phyloP scores from a whole-genome alignment of 2,113 vertebrate genomes.

The Cettia cetti region DNA sequence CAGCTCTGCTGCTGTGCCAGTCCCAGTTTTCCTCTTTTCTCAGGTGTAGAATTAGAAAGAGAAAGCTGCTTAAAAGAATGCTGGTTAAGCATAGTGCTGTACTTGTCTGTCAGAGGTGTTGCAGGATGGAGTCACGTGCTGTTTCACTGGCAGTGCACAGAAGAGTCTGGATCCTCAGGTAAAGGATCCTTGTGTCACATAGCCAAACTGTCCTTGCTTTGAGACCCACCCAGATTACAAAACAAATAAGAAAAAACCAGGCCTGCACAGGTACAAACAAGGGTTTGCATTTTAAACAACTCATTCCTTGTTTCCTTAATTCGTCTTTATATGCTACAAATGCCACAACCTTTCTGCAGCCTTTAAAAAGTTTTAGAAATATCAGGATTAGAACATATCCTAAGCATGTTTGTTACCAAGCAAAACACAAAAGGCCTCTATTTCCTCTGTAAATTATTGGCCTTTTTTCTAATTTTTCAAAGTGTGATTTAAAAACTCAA shows the following conservation, averaged over 20 bases:
- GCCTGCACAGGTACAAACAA: not conserved
- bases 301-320: not conserved
- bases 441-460: not conserved
- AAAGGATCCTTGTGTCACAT: not conserved
- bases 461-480: not conserved
- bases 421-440: not conserved
- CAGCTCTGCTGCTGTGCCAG: not conserved
- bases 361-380: not conserved
- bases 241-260: not conserved
- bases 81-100: not conserved
- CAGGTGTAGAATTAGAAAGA: not conserved
- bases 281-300: not conserved
- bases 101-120: not conserved
- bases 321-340: not conserved
- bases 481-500: not conserved
- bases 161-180: not conserved
- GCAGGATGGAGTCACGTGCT: rapidly evolving
- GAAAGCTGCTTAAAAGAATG: not conserved
- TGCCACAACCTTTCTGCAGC: not conserved
- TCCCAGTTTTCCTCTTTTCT: not conserved
- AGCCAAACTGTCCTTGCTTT: not conserved
- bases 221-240: not conserved
- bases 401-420: not conserved
- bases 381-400: not conserved
- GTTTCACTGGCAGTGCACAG: not conserved